Base-by-base conservation (phyloP, 2,888 invertebrate genomes). In the Allacma fusca region DNA sequence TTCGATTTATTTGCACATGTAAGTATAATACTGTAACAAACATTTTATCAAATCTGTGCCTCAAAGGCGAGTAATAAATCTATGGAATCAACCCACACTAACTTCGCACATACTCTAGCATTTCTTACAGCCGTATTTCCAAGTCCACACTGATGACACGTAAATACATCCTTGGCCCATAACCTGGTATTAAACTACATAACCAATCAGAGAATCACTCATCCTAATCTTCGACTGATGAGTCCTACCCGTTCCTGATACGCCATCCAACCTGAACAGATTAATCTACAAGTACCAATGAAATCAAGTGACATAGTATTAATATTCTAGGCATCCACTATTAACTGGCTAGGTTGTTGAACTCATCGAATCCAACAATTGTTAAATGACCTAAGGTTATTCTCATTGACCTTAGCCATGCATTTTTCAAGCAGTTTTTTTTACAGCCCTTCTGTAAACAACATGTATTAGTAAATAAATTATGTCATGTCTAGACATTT, bases 41-140 rank as follows among this genome's bases (percentile, higher is more conserved):
- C 19, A n/a, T 62, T 19, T 62, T 24, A 24, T 62, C 5, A 62
- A 62, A 26, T 62, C 62, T 62, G 50, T 62, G 26, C 62, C 24
- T 26, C 9, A 62, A 62, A 62, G 34, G 62, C 62, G 24, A 62
- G 16, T n/a, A 62, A 62, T 62, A 62, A 62, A 62, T 62, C 62
- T 9, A 24, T 24, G 1, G 2, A 5, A 50, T 50, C 62, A 24
- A 26, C 23, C 62, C 62, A 12, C 62, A 62, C 62, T 62, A 16
- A 21, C 62, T 62, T 59, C n/a, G n/a, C 23, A 59, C 59, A 59
- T n/a, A n/a, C 5, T 7, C 9, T 59, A n/a, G n/a, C 59, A n/a
- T n/a, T n/a, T 13, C 12, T 59, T 59, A 59, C 59, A n/a, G 19
- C 7, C 23, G 59, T 24, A 23, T 16, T 13, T 62, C 16, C 16